Conservation (phyloP, 2,888 invertebrate genomes). For the Thera obeliscata region DNA sequence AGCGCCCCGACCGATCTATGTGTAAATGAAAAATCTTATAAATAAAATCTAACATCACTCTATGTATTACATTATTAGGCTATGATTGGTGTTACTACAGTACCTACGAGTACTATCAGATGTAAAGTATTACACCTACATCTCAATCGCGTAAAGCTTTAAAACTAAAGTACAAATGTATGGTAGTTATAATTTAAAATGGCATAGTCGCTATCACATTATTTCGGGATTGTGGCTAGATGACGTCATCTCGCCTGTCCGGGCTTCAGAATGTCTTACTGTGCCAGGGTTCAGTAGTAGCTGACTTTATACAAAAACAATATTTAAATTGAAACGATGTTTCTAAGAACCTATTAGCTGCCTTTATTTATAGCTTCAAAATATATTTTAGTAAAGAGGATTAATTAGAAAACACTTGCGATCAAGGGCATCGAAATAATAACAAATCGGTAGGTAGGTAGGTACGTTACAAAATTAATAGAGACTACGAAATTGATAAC, state of each 20-base stretch:
- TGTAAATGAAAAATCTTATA: slow-evolving; percentile 75
- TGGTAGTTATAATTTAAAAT: slow-evolving; percentile 50
- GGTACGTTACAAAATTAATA: neutral
- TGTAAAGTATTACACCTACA: slow-evolving; percentile 49
- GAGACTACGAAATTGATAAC: neutral
- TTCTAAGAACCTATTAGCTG: too few relatives aligned
- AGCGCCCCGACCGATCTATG: slow-evolving; percentile 51
- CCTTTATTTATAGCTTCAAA: too few relatives aligned
- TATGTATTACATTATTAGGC: slow-evolving; percentile 78
- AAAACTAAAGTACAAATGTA: slow-evolving; percentile 48
- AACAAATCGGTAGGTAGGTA: too few relatives aligned
- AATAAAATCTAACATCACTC: slow-evolving; percentile 80
- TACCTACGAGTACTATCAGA: slow-evolving; percentile 55
- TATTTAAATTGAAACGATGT: too few relatives aligned
- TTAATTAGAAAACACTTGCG: slow-evolving; percentile 2
- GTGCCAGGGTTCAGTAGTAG: neutral
- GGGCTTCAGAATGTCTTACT: neutral
- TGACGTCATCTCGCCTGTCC: slow-evolving; percentile 24
- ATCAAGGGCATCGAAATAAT: neutral
- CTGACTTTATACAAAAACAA: too few relatives aligned
- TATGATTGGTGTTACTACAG: slow-evolving; percentile 81
- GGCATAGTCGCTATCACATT: slow-evolving; percentile 61
- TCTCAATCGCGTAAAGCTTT: slow-evolving; percentile 63
- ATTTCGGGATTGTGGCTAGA: slow-evolving; percentile 24
- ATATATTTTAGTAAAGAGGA: neutral